Conservation (phyloP, 1,140 invertebrate genomes). For the Lasaia peninsularis region DNA sequence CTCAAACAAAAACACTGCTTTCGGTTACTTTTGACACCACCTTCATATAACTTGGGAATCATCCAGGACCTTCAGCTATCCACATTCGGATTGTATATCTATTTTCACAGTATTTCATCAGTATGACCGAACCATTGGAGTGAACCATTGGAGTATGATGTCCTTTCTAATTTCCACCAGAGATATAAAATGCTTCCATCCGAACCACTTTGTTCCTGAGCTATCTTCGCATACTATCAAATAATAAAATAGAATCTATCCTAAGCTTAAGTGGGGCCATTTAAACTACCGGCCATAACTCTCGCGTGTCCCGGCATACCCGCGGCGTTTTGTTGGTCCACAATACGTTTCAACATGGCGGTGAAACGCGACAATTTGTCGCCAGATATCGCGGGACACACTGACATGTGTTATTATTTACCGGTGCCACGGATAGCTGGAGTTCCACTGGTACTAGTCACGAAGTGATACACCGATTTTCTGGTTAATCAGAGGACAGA, state of each 20-base stretch:
- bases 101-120: no score
- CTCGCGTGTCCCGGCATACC: constrained; percentile 35
- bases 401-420: constrained; percentile 43
- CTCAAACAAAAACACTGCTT: no score
- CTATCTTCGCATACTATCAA: not conserved
- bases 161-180: no score
- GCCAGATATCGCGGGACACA: constrained; percentile 34
- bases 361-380: constrained; percentile 52
- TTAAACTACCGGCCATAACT: constrained; percentile 36
- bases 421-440: constrained; percentile 12
- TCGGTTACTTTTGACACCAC: no score
- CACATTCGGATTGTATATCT: no score
- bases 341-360: constrained; percentile 26
- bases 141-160: no score
- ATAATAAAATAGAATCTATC: constrained; percentile 12
- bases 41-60: no score
- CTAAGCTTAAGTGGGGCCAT: constrained; percentile 15
- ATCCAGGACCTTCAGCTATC: no score
- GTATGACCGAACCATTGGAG: no score
- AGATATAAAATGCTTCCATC: no score
- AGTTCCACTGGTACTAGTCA: constrained; percentile 27
- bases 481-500: constrained; percentile 4
- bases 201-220: no score
- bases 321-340: constrained; percentile 35
- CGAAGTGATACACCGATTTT: constrained; percentile 23